Percentiles rank a stretch among this genome's conserved stretches.
Evolutionary conservation across 2,797 vertebrate species (phyloP).

Genomic region (Halcyon smyrnensis): DNA sequence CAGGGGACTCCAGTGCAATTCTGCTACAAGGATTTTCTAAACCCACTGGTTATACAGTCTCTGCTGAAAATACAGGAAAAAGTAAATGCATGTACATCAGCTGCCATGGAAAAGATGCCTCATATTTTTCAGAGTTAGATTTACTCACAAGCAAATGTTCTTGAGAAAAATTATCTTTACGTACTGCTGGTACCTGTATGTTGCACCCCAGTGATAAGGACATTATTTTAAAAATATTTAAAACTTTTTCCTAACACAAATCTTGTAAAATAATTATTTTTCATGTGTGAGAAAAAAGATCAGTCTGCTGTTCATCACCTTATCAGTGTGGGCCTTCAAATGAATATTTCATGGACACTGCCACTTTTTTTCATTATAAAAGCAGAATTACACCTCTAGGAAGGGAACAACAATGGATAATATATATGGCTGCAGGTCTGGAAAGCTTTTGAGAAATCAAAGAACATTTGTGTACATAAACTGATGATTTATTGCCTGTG

Average conservation of each 20-base stretch:
- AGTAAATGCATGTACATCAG: neutral
- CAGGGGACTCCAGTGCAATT: neutral
- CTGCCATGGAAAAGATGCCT: neutral
- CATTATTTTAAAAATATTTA: neutral
- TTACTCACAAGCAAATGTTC: neutral
- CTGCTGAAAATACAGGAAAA: neutral
- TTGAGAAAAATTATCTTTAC: slow-evolving; percentile 25
- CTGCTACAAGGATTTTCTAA: neutral
- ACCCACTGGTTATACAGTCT: neutral
- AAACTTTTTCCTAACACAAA: slow-evolving; percentile 47
- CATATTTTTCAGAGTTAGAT: neutral
- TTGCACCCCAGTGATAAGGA: slow-evolving; percentile 19
- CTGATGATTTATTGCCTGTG: slow-evolving; percentile 44
- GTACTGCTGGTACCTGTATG: neutral
- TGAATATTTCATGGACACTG: slow-evolving; percentile 17
- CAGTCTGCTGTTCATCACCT: neutral
- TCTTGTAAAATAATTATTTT: slow-evolving; percentile 39
- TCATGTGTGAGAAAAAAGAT: neutral
- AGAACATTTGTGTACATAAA: slow-evolving; percentile 48
- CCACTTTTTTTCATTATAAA: slow-evolving; percentile 50
- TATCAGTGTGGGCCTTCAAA: neutral
- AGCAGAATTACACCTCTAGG: slow-evolving; percentile 31
- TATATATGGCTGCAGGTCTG: slow-evolving; percentile 6
- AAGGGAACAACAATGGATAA: slow-evolving; percentile 46
- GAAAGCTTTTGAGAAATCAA: slow-evolving; percentile 47